These are phyloP conservation scores for Antigone vipio DNA, from an alignment of 2,113 vertebrate genomes.

Conservation along the genomic window DNA sequence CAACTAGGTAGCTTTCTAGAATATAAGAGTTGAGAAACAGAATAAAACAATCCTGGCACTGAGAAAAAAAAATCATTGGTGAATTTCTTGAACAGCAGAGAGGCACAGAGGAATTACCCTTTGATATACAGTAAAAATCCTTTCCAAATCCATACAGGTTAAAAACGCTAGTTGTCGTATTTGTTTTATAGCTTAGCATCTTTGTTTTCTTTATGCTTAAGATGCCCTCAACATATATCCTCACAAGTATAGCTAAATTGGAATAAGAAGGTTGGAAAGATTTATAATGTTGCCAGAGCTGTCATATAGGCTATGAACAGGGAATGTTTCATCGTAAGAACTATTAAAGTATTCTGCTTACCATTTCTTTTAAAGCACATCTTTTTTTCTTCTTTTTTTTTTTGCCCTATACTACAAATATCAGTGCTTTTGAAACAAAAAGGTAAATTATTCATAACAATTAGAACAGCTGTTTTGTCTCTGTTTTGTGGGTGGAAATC, in stretches of 20 bases:
- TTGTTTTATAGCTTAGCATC: conserved; percentile 28
- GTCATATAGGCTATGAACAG: background rate
- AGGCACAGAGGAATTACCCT: background rate
- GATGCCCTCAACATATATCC: background rate
- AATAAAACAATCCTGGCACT: background rate
- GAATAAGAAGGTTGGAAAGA: conserved; percentile 34
- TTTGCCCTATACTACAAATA: background rate
- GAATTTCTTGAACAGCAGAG: background rate
- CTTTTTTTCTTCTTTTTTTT: background rate
- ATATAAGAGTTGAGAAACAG: background rate
- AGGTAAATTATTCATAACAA: background rate
- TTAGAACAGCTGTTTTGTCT: background rate
- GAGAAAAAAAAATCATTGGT: background rate
- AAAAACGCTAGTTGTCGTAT: conserved; percentile 2
- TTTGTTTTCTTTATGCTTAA: conserved; percentile 31
- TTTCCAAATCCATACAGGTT: background rate
- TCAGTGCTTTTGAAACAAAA: background rate
- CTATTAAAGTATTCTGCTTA: background rate
- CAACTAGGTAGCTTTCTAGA: background rate
- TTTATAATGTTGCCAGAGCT: conserved; percentile 24
- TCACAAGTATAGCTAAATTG: background rate
- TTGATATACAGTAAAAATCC: background rate
- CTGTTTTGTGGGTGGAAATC: background rate
- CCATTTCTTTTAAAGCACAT: background rate
- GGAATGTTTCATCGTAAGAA: background rate